Evolutionary conservation across 35 echinoderm and acorn worm genomes (phyloP).

Genomic region (Apostichopus parvimensis): DNA sequence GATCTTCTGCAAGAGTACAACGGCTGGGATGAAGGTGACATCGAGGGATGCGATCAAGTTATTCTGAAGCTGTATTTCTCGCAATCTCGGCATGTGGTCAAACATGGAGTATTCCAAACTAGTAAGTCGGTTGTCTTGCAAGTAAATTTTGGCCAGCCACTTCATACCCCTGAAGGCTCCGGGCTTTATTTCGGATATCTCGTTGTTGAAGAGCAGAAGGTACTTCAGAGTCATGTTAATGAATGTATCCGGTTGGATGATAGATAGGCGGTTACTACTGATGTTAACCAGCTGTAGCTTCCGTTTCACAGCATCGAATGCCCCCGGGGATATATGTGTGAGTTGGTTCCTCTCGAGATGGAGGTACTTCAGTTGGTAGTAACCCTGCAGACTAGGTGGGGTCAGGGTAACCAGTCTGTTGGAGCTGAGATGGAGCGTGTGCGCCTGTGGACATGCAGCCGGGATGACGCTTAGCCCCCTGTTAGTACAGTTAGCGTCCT

Average conservation of each 20-base stretch:
- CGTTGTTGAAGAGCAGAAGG: conserved; percentile 49
- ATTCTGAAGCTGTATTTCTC: background rate
- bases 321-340: conserved; percentile 1
- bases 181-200: background rate
- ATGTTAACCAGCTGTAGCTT: conserved; percentile 35
- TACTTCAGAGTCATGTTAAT: conserved; percentile 34
- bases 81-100: conserved; percentile 1
- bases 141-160: background rate
- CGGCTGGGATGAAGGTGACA: background rate
- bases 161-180: conserved; percentile 9
- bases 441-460: background rate
- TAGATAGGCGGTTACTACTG: conserved; percentile 28
- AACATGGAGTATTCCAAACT: background rate
- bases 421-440: background rate
- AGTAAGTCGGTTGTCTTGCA: background rate
- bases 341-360: conserved; percentile 55
- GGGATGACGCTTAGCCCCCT: conserved; percentile 3
- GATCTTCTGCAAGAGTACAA: conserved; percentile 7
- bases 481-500: conserved; percentile 27
- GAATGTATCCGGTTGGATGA: conserved; percentile 31
- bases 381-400: conserved; percentile 1
- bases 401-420: background rate
- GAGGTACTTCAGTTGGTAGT: conserved; percentile 28
- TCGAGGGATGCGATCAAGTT: background rate
- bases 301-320: conserved; percentile 35